Percentiles rank a stretch among this genome's conserved stretches.
phyloP scores from a whole-genome alignment of 2,113 vertebrate species.

The Spea bombifrons region DNA sequence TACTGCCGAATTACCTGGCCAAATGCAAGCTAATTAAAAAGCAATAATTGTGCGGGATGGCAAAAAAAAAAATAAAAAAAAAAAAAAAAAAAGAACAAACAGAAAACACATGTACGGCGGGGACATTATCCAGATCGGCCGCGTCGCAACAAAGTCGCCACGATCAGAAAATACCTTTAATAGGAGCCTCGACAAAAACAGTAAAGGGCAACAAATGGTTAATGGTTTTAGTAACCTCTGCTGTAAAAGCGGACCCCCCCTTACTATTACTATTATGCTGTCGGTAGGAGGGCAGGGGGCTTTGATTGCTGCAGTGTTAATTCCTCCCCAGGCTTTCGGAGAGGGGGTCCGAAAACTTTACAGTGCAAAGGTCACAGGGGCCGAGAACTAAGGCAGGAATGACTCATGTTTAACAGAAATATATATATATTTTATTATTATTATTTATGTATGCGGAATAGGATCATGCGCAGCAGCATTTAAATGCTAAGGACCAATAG shows the following conservation, averaged over 20 bases:
- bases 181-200: background rate
- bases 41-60: constrained; percentile 58
- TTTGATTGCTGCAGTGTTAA: constrained; percentile 42
- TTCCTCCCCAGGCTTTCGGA: constrained; percentile 14
- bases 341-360: constrained; percentile 17
- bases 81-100: constrained; percentile 35
- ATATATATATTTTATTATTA: constrained; percentile 23
- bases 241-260: constrained; percentile 20
- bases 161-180: background rate
- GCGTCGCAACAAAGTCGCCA: constrained; percentile 8
- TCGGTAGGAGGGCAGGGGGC: background rate
- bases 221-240: constrained; percentile 26
- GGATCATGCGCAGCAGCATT: background rate
- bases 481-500: no score
- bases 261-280: constrained; percentile 25
- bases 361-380: constrained; percentile 8
- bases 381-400: constrained; percentile 24
- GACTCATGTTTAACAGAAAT: background rate
- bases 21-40: constrained; percentile 65
- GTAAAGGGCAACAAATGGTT: constrained; percentile 24
- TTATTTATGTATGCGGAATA: constrained; percentile 33
- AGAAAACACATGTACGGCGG: constrained; percentile 49
- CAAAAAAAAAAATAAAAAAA: constrained; percentile 47
- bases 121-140: constrained; percentile 23
- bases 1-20: constrained; percentile 67